These are phyloP conservation scores for Ethmia dodecea DNA, from an alignment of 2,888 invertebrate species.

Conservation along the genomic window DNA sequence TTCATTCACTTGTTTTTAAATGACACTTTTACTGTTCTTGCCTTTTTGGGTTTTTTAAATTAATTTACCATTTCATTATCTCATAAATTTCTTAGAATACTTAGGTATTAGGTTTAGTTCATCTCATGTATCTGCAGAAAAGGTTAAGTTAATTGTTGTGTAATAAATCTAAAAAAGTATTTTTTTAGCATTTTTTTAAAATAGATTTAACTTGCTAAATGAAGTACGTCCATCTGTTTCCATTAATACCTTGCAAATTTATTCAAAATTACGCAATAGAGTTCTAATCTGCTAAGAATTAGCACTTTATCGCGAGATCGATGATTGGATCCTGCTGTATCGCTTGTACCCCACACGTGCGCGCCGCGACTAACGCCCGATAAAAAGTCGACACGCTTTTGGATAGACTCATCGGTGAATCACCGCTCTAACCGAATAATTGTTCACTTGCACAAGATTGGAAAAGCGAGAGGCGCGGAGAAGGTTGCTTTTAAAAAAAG, in stretches of 20 bases:
- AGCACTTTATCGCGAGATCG: conserved; percentile 14
- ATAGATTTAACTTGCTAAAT: too few relatives aligned
- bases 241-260: conserved; percentile 2
- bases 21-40: too few relatives aligned
- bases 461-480: conserved; percentile 50
- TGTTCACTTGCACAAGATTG: conserved; percentile 65
- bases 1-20: not conserved
- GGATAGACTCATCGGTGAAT: conserved; percentile 76
- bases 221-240: too few relatives aligned
- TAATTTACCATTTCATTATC: too few relatives aligned
- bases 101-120: too few relatives aligned
- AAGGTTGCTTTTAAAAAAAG: conserved; percentile 15
- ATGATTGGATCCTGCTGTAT: conserved; percentile 18
- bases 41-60: too few relatives aligned
- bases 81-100: too few relatives aligned
- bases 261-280: conserved; percentile 16
- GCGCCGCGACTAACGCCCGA: conserved; percentile 47
- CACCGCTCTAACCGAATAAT: conserved; percentile 64
- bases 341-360: conserved; percentile 29
- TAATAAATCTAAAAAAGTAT: too few relatives aligned
- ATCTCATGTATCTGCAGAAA: too few relatives aligned
- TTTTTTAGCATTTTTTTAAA: too few relatives aligned
- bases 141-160: too few relatives aligned
- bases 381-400: conserved; percentile 57
- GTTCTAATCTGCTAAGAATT: conserved; percentile 13